phyloP scores from a whole-genome alignment of 2,797 vertebrate genomes.

The Botia almorhae region DNA sequence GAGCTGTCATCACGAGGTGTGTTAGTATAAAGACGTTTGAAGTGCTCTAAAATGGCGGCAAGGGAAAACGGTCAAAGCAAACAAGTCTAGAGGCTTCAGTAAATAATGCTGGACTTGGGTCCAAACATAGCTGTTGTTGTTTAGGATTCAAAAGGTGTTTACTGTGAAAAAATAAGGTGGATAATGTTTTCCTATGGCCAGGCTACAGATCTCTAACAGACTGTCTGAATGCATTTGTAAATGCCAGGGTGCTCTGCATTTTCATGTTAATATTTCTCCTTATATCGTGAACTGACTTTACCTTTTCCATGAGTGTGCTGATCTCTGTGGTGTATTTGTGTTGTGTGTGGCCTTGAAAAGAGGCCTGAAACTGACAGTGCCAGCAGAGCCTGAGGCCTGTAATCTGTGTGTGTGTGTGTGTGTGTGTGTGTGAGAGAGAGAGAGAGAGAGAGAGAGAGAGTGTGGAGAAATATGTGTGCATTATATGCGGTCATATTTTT shows the following conservation, averaged over 20 bases:
- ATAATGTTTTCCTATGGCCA: slow-evolving; percentile 20
- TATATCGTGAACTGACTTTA: slow-evolving; percentile 10
- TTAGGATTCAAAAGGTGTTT: not conserved
- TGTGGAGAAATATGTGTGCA: slow-evolving; percentile 33
- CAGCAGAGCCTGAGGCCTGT: not conserved
- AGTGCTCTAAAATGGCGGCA: not conserved
- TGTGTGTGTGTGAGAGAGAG: not conserved
- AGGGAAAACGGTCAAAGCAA: not conserved
- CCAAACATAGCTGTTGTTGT: not conserved
- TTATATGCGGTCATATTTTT: slow-evolving; percentile 56
- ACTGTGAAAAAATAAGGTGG: slow-evolving; percentile 12
- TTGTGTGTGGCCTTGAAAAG: not conserved
- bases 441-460: slow-evolving; percentile 48
- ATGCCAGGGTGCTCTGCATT: not conserved
- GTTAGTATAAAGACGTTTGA: not conserved
- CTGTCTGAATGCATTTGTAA: not conserved
- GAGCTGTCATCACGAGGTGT: not conserved
- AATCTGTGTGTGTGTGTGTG: not conserved
- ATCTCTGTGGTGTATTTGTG: slow-evolving; percentile 15
- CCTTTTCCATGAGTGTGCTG: not conserved
- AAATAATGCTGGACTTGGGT: slow-evolving; percentile 10
- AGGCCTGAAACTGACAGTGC: slow-evolving; percentile 1
- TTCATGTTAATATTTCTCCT: not conserved
- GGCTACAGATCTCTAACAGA: not conserved
- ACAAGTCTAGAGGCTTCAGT: not conserved